Evolutionary conservation across 2,888 invertebrate genomes (phyloP), one percentile per base, ranked within the genome.

Genomic region (Mycalesis mineus): DNA sequence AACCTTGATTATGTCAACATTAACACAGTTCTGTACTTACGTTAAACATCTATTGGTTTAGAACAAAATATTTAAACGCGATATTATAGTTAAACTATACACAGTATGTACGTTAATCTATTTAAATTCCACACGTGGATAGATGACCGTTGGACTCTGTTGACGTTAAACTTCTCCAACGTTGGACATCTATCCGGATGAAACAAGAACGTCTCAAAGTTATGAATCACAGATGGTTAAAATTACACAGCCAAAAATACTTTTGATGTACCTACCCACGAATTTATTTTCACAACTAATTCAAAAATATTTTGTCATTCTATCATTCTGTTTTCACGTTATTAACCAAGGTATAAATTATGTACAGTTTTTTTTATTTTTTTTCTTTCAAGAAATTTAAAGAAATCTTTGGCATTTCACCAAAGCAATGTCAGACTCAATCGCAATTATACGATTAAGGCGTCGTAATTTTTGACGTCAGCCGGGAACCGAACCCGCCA

Each of bases 401-500:
- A 7, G 13, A 15, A 33, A 31, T 13, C 17, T 45, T 53, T 53
- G 53, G 53, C 53, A 45, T 13, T n/a, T 14, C 28, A 37, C 44
- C 45, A 53, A 53, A 53, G 45, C 17, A 15, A 9, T 37, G 45
- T 33, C 53, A 36, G 8, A 22, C 37, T 37, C 6, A 37, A 45
- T 45, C 11, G 37, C 53, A 45, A 53, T 45, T 55, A 55, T 37
- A 45, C 45, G 53, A 53, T 45, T 58, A 50, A 55, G 33, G 39
- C 48, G 39, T 44, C 37, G 54, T 60, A 58, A 54, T 37, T 54
- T 62, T 44, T 60, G 58, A 60, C 64, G 60, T 60, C 61, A 57
- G 33, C 31, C 42, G 45, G 62, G 62, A 62, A 49, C 57, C 58
- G 57, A 62, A 64, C 60, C 55, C 55, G 49, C 50, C 64, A 64